phyloP scores from a whole-genome alignment of 2,888 invertebrate species.

The Congeria kusceri region DNA sequence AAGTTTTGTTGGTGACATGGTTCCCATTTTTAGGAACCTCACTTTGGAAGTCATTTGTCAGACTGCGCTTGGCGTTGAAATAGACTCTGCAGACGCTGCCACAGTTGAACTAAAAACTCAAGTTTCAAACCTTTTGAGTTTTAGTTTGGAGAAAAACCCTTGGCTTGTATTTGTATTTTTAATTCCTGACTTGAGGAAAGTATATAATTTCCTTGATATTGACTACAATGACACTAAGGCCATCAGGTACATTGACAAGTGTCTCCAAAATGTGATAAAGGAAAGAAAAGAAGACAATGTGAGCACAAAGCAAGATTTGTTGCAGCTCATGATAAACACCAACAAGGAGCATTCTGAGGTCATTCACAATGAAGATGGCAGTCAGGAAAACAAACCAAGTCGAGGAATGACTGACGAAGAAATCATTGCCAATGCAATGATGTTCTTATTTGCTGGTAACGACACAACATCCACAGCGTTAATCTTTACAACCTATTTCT shows the following conservation, averaged over 20 bases:
- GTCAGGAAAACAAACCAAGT: constrained; percentile 14
- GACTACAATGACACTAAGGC: constrained; percentile 51
- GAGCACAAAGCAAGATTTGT: constrained; percentile 39
- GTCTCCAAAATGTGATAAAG: constrained; percentile 33
- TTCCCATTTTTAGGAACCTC: constrained; percentile 52
- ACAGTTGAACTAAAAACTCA: constrained; percentile 56
- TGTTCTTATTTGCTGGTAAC: constrained; percentile 54
- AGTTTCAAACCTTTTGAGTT: constrained; percentile 38
- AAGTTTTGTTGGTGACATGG: constrained; percentile 27
- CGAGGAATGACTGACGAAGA: constrained; percentile 56
- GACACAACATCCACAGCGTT: constrained; percentile 58
- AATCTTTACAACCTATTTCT: constrained; percentile 47
- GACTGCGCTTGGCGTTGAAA: constrained; percentile 68
- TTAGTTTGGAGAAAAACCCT: constrained; percentile 45
- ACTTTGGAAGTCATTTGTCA: constrained; percentile 68
- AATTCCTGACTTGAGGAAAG: constrained; percentile 50
- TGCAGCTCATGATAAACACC: constrained; percentile 61
- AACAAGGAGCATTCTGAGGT: neutral
- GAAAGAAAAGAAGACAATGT: constrained; percentile 33
- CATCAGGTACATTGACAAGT: constrained; percentile 34
- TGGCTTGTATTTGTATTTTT: constrained; percentile 39
- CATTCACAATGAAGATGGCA: neutral
- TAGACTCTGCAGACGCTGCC: constrained; percentile 52
- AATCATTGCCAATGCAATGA: constrained; percentile 49
- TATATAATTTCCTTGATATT: constrained; percentile 47